Evolutionary conservation across 2,797 vertebrate species (phyloP).

Genomic region (Phoeniculus purpureus): DNA sequence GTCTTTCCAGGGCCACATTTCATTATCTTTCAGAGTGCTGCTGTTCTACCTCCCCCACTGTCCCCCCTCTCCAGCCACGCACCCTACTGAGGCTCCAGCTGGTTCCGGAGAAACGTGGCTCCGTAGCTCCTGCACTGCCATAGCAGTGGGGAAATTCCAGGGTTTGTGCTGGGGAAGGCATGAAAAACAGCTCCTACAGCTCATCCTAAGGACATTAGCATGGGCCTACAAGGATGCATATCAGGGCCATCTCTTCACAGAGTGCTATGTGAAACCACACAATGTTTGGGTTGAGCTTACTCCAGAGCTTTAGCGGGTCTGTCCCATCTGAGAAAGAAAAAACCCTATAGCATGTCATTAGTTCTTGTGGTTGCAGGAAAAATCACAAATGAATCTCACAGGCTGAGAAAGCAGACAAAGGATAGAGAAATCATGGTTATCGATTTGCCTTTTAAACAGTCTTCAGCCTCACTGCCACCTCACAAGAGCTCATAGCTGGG

Average conservation of each 20-base stretch:
- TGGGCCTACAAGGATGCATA: neutral
- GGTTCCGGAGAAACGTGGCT: constrained; percentile 15
- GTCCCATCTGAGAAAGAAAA: neutral
- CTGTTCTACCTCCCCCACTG: neutral
- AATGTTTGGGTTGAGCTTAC: neutral
- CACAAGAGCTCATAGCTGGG: accelerated
- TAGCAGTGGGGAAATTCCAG: neutral
- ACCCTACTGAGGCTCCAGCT: neutral
- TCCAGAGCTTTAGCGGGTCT: neutral
- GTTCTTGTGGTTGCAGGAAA: neutral
- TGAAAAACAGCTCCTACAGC: neutral
- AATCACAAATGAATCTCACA: neutral
- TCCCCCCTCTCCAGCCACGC: neutral
- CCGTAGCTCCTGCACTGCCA: neutral
- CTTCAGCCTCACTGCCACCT: neutral
- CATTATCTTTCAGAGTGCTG: constrained; percentile 67
- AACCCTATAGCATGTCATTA: neutral
- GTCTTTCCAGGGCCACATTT: constrained; percentile 71
- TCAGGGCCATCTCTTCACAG: neutral
- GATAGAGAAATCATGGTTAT: neutral
- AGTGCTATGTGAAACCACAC: accelerated
- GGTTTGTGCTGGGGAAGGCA: accelerated
- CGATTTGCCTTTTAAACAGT: neutral
- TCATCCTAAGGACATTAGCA: accelerated
- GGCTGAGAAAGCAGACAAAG: constrained; percentile 37